Conservation (phyloP, 2,888 invertebrate species). For the Andrena marginata region DNA sequence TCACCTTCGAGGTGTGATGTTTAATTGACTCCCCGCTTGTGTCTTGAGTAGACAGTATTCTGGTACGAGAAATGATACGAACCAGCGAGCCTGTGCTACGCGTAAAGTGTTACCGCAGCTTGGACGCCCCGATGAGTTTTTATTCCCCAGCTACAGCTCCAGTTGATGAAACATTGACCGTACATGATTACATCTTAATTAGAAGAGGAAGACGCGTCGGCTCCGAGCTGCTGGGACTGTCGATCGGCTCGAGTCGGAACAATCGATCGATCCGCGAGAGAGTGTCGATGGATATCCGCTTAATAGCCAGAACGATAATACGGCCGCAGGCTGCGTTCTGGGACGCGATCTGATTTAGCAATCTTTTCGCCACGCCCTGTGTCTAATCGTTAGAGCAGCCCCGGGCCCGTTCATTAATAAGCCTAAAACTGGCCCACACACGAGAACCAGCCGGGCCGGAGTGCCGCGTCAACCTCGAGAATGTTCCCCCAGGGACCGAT, state of each 20-base stretch:
- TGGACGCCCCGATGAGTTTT: background rate
- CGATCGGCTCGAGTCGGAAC: slow-evolving; percentile 16
- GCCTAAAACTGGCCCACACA: slow-evolving; percentile 81
- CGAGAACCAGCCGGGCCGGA: slow-evolving; percentile 61
- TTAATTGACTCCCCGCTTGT: no score
- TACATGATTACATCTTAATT: slow-evolving; percentile 27
- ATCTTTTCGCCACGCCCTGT: slow-evolving; percentile 83
- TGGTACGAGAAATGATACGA: no score
- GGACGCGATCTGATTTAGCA: slow-evolving; percentile 81
- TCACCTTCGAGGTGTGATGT: no score
- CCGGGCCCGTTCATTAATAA: slow-evolving; percentile 82
- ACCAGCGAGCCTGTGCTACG: no score
- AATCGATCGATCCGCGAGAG: slow-evolving; percentile 13
- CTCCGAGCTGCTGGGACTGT: background rate
- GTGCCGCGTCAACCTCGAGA: slow-evolving; percentile 42
- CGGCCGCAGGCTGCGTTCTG: slow-evolving; percentile 46
- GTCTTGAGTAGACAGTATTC: no score
- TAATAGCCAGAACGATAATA: slow-evolving; percentile 45
- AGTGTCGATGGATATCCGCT: slow-evolving; percentile 34
- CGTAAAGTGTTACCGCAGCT: background rate
- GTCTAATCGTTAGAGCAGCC: slow-evolving; percentile 82
- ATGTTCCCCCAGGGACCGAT: slow-evolving; percentile 15
- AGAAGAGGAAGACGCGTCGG: slow-evolving; percentile 12
- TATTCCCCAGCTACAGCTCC: background rate
- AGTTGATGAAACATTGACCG: background rate